Evolutionary conservation across 2,888 invertebrate species (phyloP), one percentile per base, ranked within the genome.

Genomic region (Lordiphosa andalusiaca): DNA sequence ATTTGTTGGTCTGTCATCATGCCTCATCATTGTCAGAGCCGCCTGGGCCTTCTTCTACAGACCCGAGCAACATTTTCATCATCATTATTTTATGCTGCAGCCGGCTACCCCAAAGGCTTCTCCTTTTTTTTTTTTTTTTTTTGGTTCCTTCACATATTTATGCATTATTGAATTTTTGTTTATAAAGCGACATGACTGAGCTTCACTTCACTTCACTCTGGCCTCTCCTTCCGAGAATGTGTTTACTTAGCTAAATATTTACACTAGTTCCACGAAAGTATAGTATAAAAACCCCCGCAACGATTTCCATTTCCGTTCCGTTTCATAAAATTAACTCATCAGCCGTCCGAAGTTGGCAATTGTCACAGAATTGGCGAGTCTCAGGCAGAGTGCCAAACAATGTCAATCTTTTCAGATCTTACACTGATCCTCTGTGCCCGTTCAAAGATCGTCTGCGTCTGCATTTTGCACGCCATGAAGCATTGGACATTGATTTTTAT

Each of bases 1-100:
- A 73, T 85, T 77, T 85, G 84, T 83, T 69, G 72, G 84, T 80
- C 85, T 85, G 84, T 84, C 85, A 85, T 80, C 85, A 75, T 86
- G 83, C 86, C 86, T 83, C 82, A 86, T 83, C 82, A 84, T 86
- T 84, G 77, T 82, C 77, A 82, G 78, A 53, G 65, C 69, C 57
- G 40, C 47, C 35, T 53, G 42, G 46, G 50, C 7, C 49, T 46
- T 47, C 30, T 23, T 67, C 76, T n/a, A n/a, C n/a, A 67, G 71
- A 78, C 68, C 68, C 76, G 83, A 74, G 80, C 84, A 84, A 85
- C 81, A 80, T 84, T 80, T 83, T 83, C 85, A 85, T 85, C 80
- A 80, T 85, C 85, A 80, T 80, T 83, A 85, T 85, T 82, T 84
- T 61, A 78, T 84, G 76, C 66, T 83, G 81, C 80, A 69, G 61